These are phyloP conservation scores for Diplodus sargus DNA, from an alignment of 2,797 vertebrate species.

Conservation along the genomic window DNA sequence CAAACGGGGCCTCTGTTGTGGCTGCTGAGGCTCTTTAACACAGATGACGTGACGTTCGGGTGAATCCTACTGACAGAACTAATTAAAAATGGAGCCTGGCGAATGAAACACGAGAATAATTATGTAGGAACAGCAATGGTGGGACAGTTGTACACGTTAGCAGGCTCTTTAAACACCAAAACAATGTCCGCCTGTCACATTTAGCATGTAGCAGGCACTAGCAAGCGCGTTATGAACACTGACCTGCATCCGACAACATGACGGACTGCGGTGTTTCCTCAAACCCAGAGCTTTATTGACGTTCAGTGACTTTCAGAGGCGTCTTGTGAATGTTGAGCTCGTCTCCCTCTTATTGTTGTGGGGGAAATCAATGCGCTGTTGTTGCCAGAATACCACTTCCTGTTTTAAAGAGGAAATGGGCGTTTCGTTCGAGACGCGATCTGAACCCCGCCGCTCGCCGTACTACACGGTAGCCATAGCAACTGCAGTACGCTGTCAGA, in stretches of 20 bases:
- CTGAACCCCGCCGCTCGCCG: constrained; percentile 49
- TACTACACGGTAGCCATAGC: constrained; percentile 65
- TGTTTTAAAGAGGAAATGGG: constrained; percentile 66
- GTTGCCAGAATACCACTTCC: constrained; percentile 66
- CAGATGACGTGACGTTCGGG: background rate
- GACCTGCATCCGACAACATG: constrained; percentile 85
- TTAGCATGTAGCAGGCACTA: constrained; percentile 67
- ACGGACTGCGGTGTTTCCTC: background rate
- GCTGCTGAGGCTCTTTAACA: background rate
- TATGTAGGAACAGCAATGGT: background rate
- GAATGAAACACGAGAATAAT: background rate
- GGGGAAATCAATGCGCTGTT: constrained; percentile 53
- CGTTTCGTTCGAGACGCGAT: constrained; percentile 12
- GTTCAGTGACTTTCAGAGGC: background rate
- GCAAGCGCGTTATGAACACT: constrained; percentile 29
- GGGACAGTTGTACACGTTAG: constrained; percentile 12
- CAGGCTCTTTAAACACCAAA: constrained; percentile 49
- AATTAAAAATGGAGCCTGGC: too few species aligned
- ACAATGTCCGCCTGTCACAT: constrained; percentile 49
- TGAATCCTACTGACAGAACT: background rate
- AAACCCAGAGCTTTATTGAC: background rate
- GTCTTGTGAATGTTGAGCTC: background rate
- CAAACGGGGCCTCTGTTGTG: constrained; percentile 19
- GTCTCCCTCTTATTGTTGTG: constrained; percentile 66
- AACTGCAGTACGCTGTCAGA: constrained; percentile 48